Percentiles rank a stretch among this genome's conserved stretches.
Evolutionary conservation across 1,140 invertebrate genomes (phyloP).

Genomic region (Leguminivora glycinivorella): DNA sequence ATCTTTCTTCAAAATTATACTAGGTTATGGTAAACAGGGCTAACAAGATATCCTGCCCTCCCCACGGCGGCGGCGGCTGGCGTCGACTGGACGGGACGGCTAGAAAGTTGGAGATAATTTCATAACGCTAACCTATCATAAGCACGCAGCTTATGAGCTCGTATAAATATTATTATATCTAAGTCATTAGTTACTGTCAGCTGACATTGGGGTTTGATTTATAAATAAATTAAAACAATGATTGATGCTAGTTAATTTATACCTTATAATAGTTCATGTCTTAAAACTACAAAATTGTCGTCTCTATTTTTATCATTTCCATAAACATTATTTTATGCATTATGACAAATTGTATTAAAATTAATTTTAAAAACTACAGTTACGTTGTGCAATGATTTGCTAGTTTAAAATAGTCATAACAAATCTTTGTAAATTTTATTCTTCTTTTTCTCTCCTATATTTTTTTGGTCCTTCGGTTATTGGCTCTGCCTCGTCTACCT

Average conservation of each 20-base stretch:
- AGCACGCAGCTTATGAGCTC: neutral
- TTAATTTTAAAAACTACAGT: too few relatives aligned
- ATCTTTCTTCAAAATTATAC: too few relatives aligned
- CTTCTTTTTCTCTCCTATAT: neutral
- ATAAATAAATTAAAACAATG: neutral
- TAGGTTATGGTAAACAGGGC: neutral
- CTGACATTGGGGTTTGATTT: neutral
- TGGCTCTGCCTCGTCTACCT: neutral
- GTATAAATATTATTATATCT: constrained; percentile 12
- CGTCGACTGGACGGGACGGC: neutral
- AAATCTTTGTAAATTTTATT: neutral
- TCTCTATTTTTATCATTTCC: neutral
- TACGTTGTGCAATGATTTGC: neutral
- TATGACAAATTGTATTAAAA: too few relatives aligned
- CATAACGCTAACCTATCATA: constrained; percentile 21
- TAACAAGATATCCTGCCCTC: constrained; percentile 2
- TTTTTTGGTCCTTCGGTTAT: neutral
- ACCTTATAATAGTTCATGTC: neutral
- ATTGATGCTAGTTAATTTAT: neutral
- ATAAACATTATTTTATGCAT: neutral
- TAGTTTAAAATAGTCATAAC: neutral
- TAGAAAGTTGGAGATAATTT: constrained; percentile 6
- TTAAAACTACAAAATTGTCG: neutral
- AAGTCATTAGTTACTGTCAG: constrained; percentile 4
- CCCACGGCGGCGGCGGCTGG: neutral